Conservation (phyloP, 1,140 invertebrate species). For the Planococcus citri region DNA sequence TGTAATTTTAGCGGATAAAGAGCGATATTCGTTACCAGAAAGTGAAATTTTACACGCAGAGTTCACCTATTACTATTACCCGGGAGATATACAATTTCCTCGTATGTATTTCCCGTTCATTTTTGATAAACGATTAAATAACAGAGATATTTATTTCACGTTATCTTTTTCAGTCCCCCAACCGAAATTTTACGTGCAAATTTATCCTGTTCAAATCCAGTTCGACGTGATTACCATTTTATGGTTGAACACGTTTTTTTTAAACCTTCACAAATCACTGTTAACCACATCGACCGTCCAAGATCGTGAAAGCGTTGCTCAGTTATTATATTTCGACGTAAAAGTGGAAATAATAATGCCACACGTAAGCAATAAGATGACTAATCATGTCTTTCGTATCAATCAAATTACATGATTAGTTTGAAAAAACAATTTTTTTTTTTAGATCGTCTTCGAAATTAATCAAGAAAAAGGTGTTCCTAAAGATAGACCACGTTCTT, state of each 20-base stretch:
- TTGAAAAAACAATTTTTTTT: no score
- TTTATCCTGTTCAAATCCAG: slow-evolving; percentile 74
- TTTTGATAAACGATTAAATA: background rate
- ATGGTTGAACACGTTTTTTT: slow-evolving; percentile 86
- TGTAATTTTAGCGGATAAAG: slow-evolving; percentile 61
- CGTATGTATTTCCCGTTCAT: slow-evolving; percentile 43
- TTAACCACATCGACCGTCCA: slow-evolving; percentile 31
- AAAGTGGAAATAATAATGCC: slow-evolving; percentile 83
- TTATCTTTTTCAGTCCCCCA: slow-evolving; percentile 58
- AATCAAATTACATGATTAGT: background rate
- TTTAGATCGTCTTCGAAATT: slow-evolving; percentile 56
- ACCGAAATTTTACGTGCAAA: slow-evolving; percentile 78
- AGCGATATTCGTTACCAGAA: slow-evolving; percentile 70
- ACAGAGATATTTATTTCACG: background rate
- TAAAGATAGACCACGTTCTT: slow-evolving; percentile 62
- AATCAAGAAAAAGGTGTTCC: slow-evolving; percentile 53
- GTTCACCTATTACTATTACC: slow-evolving; percentile 94
- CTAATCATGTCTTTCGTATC: background rate
- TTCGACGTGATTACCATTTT: slow-evolving; percentile 74
- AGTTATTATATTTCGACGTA: slow-evolving; percentile 65
- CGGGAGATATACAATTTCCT: slow-evolving; percentile 82
- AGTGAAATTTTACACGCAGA: slow-evolving; percentile 85
- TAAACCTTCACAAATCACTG: slow-evolving; percentile 70
- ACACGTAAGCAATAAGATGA: slow-evolving; percentile 44
- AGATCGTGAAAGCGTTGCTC: slow-evolving; percentile 35